phyloP scores from a whole-genome alignment of 2,888 invertebrate species.

The Notodonta dromedarius region DNA sequence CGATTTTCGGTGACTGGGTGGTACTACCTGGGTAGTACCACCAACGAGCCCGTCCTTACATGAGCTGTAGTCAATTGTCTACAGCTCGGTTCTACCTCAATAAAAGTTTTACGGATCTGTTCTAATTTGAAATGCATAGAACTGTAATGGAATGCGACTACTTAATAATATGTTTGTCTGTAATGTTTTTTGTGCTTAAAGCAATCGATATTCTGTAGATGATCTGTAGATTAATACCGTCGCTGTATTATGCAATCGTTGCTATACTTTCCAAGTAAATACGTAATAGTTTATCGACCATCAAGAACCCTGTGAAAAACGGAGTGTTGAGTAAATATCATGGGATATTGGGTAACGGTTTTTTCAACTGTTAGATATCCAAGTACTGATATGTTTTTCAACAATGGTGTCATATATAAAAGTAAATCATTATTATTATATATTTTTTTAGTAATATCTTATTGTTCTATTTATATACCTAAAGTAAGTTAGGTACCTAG shows the following conservation, averaged over 20 bases:
- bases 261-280: conserved; percentile 26
- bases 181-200: conserved; percentile 3
- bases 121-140: not conserved
- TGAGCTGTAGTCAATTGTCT: too few species aligned
- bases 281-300: conserved; percentile 30
- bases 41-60: too few species aligned
- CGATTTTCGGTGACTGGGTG: too few species aligned
- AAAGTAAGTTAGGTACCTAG: too few species aligned
- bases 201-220: conserved; percentile 18
- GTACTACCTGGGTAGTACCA: too few species aligned
- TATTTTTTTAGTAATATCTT: too few species aligned
- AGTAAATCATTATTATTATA: too few species aligned
- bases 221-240: conserved; percentile 19
- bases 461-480: too few species aligned
- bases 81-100: too few species aligned
- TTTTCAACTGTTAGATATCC: not conserved
- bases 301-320: conserved; percentile 9
- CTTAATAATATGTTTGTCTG: not conserved
- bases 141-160: not conserved
- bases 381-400: not conserved
- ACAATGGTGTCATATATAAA: too few species aligned
- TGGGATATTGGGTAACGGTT: not conserved
- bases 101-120: too few species aligned
- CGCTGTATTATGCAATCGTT: conserved; percentile 15
- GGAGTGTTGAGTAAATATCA: not conserved